Evolutionary conservation across 2,888 invertebrate genomes (phyloP).

Genomic region (Coremacera marginata): DNA sequence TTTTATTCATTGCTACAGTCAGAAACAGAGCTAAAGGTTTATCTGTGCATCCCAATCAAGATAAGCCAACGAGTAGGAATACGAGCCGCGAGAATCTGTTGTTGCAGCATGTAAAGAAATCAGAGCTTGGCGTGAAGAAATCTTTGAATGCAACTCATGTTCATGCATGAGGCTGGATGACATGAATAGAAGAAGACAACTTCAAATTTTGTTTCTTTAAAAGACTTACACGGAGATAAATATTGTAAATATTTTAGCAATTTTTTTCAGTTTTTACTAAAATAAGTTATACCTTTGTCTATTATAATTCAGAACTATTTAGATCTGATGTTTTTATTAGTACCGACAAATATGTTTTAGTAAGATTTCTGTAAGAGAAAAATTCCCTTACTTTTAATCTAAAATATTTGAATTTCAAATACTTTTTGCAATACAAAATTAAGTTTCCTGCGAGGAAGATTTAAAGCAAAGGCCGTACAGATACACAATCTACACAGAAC

Average conservation of each 20-base stretch:
- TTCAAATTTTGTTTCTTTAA: not conserved
- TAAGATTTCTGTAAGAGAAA: no score
- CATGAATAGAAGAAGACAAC: not conserved
- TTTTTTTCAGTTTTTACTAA: no score
- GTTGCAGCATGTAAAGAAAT: not conserved
- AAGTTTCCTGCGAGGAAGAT: no score
- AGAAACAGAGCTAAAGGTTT: not conserved
- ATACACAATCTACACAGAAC: not conserved
- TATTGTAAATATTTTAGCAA: no score
- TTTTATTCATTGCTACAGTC: no score
- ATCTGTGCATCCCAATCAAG: slow-evolving; percentile 1
- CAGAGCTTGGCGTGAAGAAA: not conserved
- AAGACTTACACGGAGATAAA: no score
- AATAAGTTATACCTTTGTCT: no score
- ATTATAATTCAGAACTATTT: no score
- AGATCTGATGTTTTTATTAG: no score
- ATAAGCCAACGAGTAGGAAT: not conserved
- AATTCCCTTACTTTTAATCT: not conserved
- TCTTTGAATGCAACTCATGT: not conserved
- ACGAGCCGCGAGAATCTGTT: not conserved
- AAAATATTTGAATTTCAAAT: not conserved
- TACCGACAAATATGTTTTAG: no score
- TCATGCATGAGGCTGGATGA: not conserved
- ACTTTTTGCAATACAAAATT: not conserved
- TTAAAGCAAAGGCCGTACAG: not conserved